These are phyloP conservation scores for Bathynomus jamesi DNA, from an alignment of 1,140 invertebrate genomes.

Conservation along the genomic window DNA sequence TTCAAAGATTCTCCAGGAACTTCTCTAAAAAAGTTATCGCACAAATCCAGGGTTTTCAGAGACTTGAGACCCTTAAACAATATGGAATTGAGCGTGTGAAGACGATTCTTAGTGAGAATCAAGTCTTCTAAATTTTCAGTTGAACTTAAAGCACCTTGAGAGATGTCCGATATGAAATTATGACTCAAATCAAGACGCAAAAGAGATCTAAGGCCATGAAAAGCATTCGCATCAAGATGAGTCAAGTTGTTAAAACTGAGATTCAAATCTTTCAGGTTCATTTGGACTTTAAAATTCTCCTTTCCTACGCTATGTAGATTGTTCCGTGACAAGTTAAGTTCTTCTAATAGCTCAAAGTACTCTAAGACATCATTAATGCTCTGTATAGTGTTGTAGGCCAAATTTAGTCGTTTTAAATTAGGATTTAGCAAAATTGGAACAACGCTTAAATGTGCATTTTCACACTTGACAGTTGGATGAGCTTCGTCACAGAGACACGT, in stretches of 20 bases:
- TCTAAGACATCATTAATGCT: neutral
- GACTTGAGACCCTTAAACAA: constrained; percentile 16
- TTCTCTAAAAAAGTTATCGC: constrained; percentile 29
- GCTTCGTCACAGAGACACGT: neutral
- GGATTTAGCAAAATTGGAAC: neutral
- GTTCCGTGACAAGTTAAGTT: neutral
- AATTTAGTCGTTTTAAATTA: neutral
- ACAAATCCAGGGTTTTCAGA: constrained; percentile 23
- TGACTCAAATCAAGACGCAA: neutral
- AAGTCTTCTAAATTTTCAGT: constrained; percentile 20
- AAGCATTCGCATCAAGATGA: neutral
- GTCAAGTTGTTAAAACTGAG: neutral
- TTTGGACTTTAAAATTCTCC: neutral
- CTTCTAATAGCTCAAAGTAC: neutral
- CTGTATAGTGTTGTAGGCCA: neutral
- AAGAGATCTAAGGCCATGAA: neutral
- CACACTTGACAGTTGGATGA: neutral
- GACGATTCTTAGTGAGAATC: constrained; percentile 22
- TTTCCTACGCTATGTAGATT: neutral
- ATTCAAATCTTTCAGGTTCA: neutral
- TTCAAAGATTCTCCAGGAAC: constrained; percentile 17
- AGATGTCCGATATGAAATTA: neutral
- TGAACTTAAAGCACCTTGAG: neutral
- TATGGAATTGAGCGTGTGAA: constrained; percentile 15
- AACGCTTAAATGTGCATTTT: neutral